Evolutionary conservation across 2,113 vertebrate species (phyloP).

Genomic region (Siphamia tubifer): DNA sequence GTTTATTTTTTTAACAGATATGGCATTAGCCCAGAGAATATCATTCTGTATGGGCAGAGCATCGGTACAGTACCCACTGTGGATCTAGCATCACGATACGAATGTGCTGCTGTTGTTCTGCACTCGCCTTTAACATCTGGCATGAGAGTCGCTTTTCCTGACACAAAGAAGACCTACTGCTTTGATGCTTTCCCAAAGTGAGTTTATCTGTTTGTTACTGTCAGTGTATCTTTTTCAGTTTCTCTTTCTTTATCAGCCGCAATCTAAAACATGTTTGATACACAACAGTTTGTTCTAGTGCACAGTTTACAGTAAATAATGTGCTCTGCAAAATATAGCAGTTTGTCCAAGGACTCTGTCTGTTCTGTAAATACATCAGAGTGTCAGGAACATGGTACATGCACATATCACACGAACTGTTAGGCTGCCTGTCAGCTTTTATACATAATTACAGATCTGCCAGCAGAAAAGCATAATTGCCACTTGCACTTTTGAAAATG

Average conservation of each 20-base stretch:
- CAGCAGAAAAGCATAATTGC: slow-evolving; percentile 17
- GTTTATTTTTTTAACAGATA: slow-evolving; percentile 76
- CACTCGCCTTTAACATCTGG: slow-evolving; percentile 95
- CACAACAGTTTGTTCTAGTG: not conserved
- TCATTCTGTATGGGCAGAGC: slow-evolving; percentile 94
- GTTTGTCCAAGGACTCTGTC: no score
- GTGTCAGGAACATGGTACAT: slow-evolving; percentile 1
- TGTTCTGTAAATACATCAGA: no score
- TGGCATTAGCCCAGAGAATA: slow-evolving; percentile 94
- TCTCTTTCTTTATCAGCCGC: not conserved
- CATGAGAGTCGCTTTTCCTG: slow-evolving; percentile 96
- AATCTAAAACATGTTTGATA: not conserved
- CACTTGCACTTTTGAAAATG: slow-evolving; percentile 11
- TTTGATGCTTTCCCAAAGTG: slow-evolving; percentile 97
- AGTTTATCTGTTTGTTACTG: slow-evolving; percentile 47
- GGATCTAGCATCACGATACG: slow-evolving; percentile 93
- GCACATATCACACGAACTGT: not conserved
- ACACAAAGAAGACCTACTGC: slow-evolving; percentile 98
- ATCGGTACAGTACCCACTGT: slow-evolving; percentile 95
- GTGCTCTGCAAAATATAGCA: not conserved
- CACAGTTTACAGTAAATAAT: not conserved
- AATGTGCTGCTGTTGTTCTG: slow-evolving; percentile 93
- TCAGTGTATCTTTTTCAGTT: not conserved
- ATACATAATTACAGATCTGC: slow-evolving; percentile 26
- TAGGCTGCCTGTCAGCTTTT: slow-evolving; percentile 32